Evolutionary conservation across 2,797 vertebrate species (phyloP), one percentile per base, ranked within the genome.

Genomic region (Capromys pilorides): DNA sequence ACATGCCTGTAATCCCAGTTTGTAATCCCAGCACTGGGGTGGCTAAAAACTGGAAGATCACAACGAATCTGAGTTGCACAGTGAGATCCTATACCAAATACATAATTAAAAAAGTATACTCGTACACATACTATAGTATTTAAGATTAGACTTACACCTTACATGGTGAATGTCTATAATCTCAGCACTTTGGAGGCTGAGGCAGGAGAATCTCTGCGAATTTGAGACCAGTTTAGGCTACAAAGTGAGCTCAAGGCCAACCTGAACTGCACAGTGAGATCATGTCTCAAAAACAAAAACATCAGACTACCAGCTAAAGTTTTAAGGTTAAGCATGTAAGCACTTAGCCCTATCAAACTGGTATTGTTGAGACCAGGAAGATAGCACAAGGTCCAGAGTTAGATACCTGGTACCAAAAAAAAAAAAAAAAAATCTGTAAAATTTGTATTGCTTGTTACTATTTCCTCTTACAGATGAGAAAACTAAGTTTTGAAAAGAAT

Each of bases 401-500:
- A 3, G 13, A 54, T 54, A 54, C 51, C 51, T 54, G 51, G 51
- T 13, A 51, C 51, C 51, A 54, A 54, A 54, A 54, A 54, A 54
- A 51, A 51, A 8, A 51, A 51, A 54, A 54, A 54, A 2, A 54
- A 54, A 2, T 54, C 51, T 54, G 16, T 12, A 54, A 54, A 54
- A 90, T 26, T 81, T 54, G 16, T 77, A 92, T 82, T 89, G 49
- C 80, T 54, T 73, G 49, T 62, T 75, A 92, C 62, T 41, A 92
- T 88, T 16, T 14, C 69, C 86, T 54, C 57, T 93, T 91, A 91
- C 11, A 96, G 18, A 82, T 22, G 0, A 92, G 73, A 88, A 93
- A 90, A 87, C 10, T 28, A 93, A 90, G 16, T 73, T 64, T 86
- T 90, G 26, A 71, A 92, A 95, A 93, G 22, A 86, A 36, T 14